Evolutionary conservation across 2,888 invertebrate genomes (phyloP).

Genomic region (Pandemis corylana): DNA sequence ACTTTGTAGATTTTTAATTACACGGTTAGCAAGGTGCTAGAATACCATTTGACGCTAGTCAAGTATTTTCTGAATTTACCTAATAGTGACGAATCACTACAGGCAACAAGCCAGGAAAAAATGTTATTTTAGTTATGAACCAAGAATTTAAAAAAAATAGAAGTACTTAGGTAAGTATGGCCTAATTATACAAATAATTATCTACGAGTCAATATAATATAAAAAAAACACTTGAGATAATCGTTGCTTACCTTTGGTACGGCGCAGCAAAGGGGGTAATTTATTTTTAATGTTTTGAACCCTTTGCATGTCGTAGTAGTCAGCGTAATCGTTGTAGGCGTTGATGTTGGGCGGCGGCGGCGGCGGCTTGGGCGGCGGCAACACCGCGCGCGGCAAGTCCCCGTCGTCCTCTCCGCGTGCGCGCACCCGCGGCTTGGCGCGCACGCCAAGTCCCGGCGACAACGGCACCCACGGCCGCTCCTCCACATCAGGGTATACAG

Average conservation of each 20-base stretch:
- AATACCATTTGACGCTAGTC: background rate
- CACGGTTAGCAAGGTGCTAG: background rate
- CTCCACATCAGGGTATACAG: slow-evolving; percentile 22
- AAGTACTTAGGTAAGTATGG: background rate
- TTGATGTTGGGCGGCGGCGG: background rate
- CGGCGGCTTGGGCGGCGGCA: background rate
- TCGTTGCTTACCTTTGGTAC: slow-evolving; percentile 59
- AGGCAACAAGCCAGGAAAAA: background rate
- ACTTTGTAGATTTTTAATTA: background rate
- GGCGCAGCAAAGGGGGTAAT: slow-evolving; percentile 58
- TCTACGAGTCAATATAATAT: background rate
- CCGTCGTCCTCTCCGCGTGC: slow-evolving; percentile 1
- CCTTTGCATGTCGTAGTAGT: slow-evolving; percentile 72
- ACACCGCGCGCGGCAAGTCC: background rate
- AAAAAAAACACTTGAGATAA: slow-evolving; percentile 5
- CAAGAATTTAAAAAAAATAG: background rate
- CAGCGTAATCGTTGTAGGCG: slow-evolving; percentile 54
- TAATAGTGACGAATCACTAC: background rate
- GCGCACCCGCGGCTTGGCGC: background rate
- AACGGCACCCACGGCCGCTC: background rate
- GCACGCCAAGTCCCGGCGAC: background rate
- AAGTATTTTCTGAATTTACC: background rate
- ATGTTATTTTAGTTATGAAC: background rate
- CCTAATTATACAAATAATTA: background rate
- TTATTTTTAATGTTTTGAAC: slow-evolving; percentile 64